Conservation (phyloP, 2,113 vertebrate genomes). For the Epinephelus lanceolatus region DNA sequence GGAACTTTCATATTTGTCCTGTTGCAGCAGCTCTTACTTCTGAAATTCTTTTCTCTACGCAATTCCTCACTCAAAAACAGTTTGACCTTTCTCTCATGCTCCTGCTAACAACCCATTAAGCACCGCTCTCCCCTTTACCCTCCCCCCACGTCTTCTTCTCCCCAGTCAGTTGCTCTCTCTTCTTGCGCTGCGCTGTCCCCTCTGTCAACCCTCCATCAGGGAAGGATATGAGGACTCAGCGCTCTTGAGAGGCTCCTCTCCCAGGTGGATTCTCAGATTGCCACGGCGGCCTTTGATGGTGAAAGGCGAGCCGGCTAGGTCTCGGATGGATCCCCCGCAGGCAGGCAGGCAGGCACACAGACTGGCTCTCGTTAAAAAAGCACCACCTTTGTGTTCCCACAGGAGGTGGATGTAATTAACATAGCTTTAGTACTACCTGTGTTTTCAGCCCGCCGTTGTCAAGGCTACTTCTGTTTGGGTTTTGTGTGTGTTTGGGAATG, state of each 20-base stretch:
- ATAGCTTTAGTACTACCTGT: conserved; percentile 81
- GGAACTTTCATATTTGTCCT: background rate
- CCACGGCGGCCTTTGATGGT: conserved; percentile 77
- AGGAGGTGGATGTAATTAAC: conserved; percentile 85
- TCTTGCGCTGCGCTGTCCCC: conserved; percentile 50
- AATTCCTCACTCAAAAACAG: conserved; percentile 28
- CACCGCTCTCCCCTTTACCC: conserved; percentile 5
- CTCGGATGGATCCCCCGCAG: conserved; percentile 77
- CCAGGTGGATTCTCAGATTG: conserved; percentile 76
- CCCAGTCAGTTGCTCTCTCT: conserved; percentile 15
- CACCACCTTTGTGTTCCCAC: conserved; percentile 82
- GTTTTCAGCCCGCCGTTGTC: conserved; percentile 77
- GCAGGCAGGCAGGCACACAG: conserved; percentile 75
- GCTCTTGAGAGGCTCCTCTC: conserved; percentile 70
- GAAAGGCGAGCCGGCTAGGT: conserved; percentile 76
- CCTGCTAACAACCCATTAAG: conserved; percentile 48
- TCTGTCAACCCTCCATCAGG: conserved; percentile 68
- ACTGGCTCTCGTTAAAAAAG: conserved; percentile 83
- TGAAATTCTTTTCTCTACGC: background rate
- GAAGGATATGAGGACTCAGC: conserved; percentile 72
- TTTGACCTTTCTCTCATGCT: conserved; percentile 49
- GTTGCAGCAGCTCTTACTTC: background rate
- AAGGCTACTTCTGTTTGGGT: conserved; percentile 76
- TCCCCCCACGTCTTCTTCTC: background rate
- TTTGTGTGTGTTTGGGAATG: conserved; percentile 60